These are phyloP conservation scores for Campopleginae sp. DNA, from an alignment of 2,888 invertebrate species.

Conservation along the genomic window DNA sequence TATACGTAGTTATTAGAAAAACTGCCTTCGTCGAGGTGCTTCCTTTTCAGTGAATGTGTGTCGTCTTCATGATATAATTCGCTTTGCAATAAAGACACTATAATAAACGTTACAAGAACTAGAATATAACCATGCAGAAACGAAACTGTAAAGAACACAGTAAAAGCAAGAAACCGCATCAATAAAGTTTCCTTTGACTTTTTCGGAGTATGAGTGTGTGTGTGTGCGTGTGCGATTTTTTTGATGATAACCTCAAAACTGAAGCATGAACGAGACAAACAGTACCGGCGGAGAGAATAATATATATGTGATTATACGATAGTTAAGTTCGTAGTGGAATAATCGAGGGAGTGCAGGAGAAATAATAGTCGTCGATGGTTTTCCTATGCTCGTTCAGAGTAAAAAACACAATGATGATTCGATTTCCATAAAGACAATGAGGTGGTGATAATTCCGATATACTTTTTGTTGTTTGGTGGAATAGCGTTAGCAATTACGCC, in stretches of 20 bases:
- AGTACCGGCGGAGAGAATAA: neutral
- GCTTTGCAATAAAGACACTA: neutral
- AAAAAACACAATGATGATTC: too few relatives aligned
- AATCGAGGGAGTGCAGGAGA: neutral
- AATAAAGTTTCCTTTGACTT: neutral
- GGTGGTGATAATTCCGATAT: neutral
- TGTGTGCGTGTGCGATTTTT: neutral
- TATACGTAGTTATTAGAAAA: neutral
- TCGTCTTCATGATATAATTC: too few relatives aligned
- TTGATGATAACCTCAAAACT: neutral
- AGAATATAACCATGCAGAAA: neutral
- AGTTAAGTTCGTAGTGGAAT: constrained; percentile 15
- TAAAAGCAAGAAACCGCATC: neutral
- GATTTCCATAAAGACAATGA: constrained; percentile 12
- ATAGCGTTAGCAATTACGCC: constrained; percentile 27
- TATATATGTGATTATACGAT: neutral
- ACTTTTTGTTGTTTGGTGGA: neutral
- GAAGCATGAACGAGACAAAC: neutral
- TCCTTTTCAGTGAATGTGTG: neutral
- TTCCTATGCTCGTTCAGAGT: neutral
- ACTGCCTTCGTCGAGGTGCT: neutral
- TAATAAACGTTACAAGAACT: neutral
- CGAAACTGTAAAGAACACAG: neutral
- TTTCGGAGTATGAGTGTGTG: too few relatives aligned
- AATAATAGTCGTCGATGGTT: neutral